Conservation (phyloP, 2,888 invertebrate genomes). For the Leptopilina myrica region DNA sequence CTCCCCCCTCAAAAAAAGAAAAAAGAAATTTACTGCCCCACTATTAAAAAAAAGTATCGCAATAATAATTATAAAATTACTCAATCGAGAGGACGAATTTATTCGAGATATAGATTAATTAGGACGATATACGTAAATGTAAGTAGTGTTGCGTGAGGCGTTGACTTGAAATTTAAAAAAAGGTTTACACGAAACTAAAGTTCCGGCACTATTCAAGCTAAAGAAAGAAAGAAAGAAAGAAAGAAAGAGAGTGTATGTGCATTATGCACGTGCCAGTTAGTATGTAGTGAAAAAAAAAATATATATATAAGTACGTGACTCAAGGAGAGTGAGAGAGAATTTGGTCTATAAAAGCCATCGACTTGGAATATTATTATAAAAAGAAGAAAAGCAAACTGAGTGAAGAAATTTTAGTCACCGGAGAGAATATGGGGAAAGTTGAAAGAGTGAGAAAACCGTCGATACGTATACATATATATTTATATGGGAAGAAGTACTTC, state of each 20-base stretch:
- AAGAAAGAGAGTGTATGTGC: slow-evolving; percentile 5
- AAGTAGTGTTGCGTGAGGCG: slow-evolving; percentile 36
- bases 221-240: background rate
- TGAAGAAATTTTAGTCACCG: too few relatives aligned
- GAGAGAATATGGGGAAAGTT: too few relatives aligned
- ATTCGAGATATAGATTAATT: slow-evolving; percentile 25
- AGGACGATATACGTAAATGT: slow-evolving; percentile 38
- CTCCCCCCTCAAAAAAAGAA: background rate
- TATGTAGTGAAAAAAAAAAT: background rate
- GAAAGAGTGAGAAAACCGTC: too few relatives aligned
- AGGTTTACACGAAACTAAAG: slow-evolving; percentile 37
- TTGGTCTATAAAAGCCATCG: slow-evolving; percentile 5
- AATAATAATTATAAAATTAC: slow-evolving; percentile 34
- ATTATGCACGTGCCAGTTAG: slow-evolving; percentile 8
- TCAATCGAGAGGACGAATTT: slow-evolving; percentile 34
- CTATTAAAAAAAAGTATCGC: slow-evolving; percentile 16
- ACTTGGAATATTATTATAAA: background rate
- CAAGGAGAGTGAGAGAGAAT: slow-evolving; percentile 14
- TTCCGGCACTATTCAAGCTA: slow-evolving; percentile 3
- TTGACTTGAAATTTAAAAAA: slow-evolving; percentile 32
- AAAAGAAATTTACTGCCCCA: slow-evolving; percentile 20
- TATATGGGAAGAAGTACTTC: slow-evolving; percentile 6
- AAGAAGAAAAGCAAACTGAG: background rate
- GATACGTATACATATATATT: background rate
- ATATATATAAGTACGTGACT: slow-evolving; percentile 22